Base-by-base conservation (phyloP, 2,888 invertebrate species). In the Drosophila buzzatii region DNA sequence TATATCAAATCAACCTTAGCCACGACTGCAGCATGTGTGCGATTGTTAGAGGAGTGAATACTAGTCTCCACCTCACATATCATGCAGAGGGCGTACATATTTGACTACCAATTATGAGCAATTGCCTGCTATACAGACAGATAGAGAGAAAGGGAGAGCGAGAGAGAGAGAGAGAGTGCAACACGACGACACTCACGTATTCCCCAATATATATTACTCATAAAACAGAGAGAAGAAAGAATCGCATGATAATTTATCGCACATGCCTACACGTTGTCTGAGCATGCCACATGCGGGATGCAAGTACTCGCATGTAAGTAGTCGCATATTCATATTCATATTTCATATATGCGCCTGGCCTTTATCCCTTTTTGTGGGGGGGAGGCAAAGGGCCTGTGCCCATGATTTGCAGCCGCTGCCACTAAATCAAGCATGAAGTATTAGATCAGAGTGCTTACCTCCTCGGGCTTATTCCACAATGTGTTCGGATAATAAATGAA, bases 391-490 rank as follows among this genome's bases (percentile, higher is more conserved):
- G 27, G 70, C 39, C 44, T 63, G 63, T 14, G 78, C 79, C 89
- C 86, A 92, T 91, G 91, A 91, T 89, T 91, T 91, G 92, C 92
- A 91, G 91, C 92, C 92, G 92, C 85, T 91, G 91, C 89, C 90
- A 91, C 80, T 91, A 87, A 90, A 91, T 92, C 90, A 91, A 84
- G 88, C 82, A 84, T 84, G 81, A 70, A 79, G 78, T 74, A 91
- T 91, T 87, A 87, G 87, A 91, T 91, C 85, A 91, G 80, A 69
- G 56, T 66, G 35, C 33, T 52, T 10, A 56, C 60, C 60, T 55
- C 51, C 71, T 68, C 18, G 33, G 57, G 61, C 76, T 75, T 75
- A 77, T 70, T 72, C 70, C 86, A 76, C 85, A 77, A 73, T 59
- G 53, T 89, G 90, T 67, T 73, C 51, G 73, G 81, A 89, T 89